A percentile compares a stretch with the other conserved stretches of the same genome.
phyloP scores from a whole-genome alignment of 2,797 vertebrate species.

The Schizothorax lantsangensis region DNA sequence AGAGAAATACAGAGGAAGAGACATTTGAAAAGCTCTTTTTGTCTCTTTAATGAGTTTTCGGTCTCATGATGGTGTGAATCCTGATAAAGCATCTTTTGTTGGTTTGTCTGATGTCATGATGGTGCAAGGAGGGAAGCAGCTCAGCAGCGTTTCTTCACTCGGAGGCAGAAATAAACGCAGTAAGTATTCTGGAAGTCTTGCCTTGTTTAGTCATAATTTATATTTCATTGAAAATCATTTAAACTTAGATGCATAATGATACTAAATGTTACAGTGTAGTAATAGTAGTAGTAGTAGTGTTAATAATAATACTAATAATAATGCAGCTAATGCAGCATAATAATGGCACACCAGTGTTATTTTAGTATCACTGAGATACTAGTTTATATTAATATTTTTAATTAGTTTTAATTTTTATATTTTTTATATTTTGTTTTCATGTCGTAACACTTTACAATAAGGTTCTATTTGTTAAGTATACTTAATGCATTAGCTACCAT shows the following conservation, averaged over 20 bases:
- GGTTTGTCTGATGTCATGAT: conserved; percentile 22
- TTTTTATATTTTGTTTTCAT: background rate
- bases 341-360: background rate
- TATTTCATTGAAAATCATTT: background rate
- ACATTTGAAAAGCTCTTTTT: conserved; percentile 1
- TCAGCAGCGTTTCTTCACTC: background rate
- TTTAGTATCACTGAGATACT: background rate
- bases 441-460: no score
- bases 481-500: no score
- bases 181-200: background rate
- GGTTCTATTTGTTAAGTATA: no score
- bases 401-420: background rate
- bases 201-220: background rate
- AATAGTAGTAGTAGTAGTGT: no score
- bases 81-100: conserved; percentile 15
- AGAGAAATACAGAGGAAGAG: conserved; percentile 51
- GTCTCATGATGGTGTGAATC: background rate
- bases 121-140: conserved; percentile 30
- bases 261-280: background rate
- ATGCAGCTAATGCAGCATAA: background rate
- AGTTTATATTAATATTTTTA: background rate
- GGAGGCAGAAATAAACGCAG: background rate
- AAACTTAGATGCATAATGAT: background rate
- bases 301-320: background rate
- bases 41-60: background rate